phyloP scores from a whole-genome alignment of 2,888 invertebrate species.

The Brachypterus glaber region DNA sequence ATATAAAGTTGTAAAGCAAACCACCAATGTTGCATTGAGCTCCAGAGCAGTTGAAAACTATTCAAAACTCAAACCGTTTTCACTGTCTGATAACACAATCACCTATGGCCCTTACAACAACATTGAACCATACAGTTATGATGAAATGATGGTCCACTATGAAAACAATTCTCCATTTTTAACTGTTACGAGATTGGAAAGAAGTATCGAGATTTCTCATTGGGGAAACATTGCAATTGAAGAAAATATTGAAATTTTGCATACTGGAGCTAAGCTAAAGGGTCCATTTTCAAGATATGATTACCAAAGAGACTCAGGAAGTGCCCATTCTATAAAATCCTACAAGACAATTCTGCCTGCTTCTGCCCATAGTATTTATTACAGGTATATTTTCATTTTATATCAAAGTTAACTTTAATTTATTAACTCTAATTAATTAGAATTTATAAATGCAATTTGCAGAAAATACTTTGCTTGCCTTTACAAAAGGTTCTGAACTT shows the following conservation, averaged over 20 bases:
- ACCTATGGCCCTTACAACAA: slow-evolving; percentile 84
- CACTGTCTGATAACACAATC: slow-evolving; percentile 69
- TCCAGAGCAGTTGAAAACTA: slow-evolving; percentile 74
- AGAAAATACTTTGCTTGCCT: too few relatives aligned
- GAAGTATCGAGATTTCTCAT: slow-evolving; percentile 92
- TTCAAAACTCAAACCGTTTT: slow-evolving; percentile 71
- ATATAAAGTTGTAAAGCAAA: slow-evolving; percentile 71
- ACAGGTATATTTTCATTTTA: slow-evolving; percentile 39
- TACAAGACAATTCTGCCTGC: slow-evolving; percentile 82
- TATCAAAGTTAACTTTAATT: too few relatives aligned
- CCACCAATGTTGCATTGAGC: slow-evolving; percentile 66
- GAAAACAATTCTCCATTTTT: slow-evolving; percentile 96
- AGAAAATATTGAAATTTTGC: slow-evolving; percentile 83
- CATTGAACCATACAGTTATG: slow-evolving; percentile 47
- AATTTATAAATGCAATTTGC: too few relatives aligned
- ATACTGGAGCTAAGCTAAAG: slow-evolving; percentile 87
- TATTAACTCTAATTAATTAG: too few relatives aligned
- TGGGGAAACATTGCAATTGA: slow-evolving; percentile 99
- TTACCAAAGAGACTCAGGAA: slow-evolving; percentile 86
- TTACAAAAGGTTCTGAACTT: too few relatives aligned
- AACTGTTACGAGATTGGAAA: slow-evolving; percentile 77
- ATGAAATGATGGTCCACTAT: slow-evolving; percentile 74
- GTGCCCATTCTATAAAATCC: slow-evolving; percentile 79
- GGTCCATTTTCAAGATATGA: slow-evolving; percentile 96
- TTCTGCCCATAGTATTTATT: slow-evolving; percentile 91